Base-by-base conservation (phyloP, 1,140 invertebrate genomes). In the Parasteatoda tepidariorum region DNA sequence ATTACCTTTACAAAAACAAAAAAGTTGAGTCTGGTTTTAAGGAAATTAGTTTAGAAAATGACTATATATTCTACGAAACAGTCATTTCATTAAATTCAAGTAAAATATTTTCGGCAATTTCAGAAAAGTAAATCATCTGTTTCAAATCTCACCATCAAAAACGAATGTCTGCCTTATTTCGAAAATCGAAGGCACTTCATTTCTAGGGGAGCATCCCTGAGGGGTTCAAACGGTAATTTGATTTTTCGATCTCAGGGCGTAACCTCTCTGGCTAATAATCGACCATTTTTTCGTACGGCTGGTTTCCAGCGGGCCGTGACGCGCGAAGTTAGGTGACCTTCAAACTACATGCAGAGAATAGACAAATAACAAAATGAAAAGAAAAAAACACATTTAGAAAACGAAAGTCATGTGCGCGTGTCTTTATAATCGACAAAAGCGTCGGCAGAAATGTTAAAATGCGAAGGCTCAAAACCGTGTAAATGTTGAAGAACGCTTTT, bases 211-310 rank as follows among this genome's bases (percentile, higher is more conserved):
- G n/a, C n/a, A n/a, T n/a, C n/a, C n/a, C n/a, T 64, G 74, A 64
- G 41, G 61, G 54, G 64, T 76, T 61, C 62, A 55, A 54, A 57
- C 76, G 48, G 76, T 57, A 79, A 59, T 79, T 34, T 57, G 76
- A 79, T 79, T 41, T 82, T 62, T 28, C 78, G 59, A 82, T 71
- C 78, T 48, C 70, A 70, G 67, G 78, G 78, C 78, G 78, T 70
- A 61, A 66, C 66, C 67, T 78, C 24, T 22, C 66, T 22, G 61
- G 66, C 55, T 71, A 59, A 71, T 82, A 82, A 82, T 82, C 78
- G 78, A 82, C 66, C 78, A 70, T 70, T 82, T 82, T 82, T 82
- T 82, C 78, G 78, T 61, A 57, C 66, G 66, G 67, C 67, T 82
- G 66, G 78, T 70, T 82, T 61, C 28, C 66, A 70, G 31, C 55